These are phyloP conservation scores for Meloidogyne exigua DNA, from an alignment of 1,140 invertebrate genomes.

Conservation along the genomic window DNA sequence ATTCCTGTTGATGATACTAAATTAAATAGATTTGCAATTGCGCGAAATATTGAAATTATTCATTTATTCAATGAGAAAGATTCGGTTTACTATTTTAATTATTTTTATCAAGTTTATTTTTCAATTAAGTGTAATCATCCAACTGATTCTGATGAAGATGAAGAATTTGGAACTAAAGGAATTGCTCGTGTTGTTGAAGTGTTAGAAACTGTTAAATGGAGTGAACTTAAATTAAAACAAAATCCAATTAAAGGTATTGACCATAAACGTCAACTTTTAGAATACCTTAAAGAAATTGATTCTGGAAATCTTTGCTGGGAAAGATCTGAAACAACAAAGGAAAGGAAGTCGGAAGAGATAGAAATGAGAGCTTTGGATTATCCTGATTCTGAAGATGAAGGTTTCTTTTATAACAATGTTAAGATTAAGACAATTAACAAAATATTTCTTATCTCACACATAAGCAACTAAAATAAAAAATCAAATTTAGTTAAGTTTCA, in stretches of 20 bases:
- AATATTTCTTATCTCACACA: too few species aligned
- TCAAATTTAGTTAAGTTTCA: too few species aligned
- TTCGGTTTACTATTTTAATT: neutral
- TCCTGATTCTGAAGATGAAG: slow-evolving; percentile 32
- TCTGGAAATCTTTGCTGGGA: neutral
- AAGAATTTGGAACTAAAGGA: slow-evolving; percentile 6
- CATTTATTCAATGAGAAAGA: neutral
- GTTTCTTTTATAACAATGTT: neutral
- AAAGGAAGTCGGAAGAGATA: neutral
- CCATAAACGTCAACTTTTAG: slow-evolving; percentile 10
- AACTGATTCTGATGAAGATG: slow-evolving; percentile 8
- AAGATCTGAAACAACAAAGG: neutral
- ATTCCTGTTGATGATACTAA: neutral
- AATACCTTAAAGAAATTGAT: slow-evolving; percentile 12
- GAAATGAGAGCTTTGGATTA: slow-evolving; percentile 8
- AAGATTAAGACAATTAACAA: too few species aligned
- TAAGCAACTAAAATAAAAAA: too few species aligned
- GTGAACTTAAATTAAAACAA: slow-evolving; percentile 10
- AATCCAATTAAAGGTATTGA: neutral
- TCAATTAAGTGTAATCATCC: neutral
- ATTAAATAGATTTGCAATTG: slow-evolving; percentile 1
- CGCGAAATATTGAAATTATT: slow-evolving; percentile 20
- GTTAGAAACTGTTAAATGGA: slow-evolving; percentile 21
- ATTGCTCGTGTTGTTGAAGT: slow-evolving; percentile 15
- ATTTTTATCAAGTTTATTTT: neutral